phyloP scores from a whole-genome alignment of 2,888 invertebrate genomes.

The Lithophane socia region DNA sequence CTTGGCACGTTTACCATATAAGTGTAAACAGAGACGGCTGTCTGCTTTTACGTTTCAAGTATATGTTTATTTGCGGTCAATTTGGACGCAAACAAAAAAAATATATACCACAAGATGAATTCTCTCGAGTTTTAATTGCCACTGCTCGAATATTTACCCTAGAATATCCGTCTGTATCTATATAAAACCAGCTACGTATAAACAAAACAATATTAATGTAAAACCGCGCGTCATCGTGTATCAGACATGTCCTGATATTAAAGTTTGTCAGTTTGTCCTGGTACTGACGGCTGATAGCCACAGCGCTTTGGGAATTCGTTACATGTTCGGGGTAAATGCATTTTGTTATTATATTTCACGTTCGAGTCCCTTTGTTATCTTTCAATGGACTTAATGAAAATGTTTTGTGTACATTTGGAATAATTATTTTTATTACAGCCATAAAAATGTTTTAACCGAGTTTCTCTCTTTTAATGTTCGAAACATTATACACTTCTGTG shows the following conservation, averaged over 20 bases:
- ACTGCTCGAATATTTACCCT: neutral
- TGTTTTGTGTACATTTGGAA: constrained; percentile 22
- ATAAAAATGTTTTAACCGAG: constrained; percentile 39
- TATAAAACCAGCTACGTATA: neutral
- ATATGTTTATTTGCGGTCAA: neutral
- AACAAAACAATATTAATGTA: constrained; percentile 47
- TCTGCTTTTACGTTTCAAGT: neutral
- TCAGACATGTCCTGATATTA: constrained; percentile 60
- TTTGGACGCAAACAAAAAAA: neutral
- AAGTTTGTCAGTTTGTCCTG: constrained; percentile 61
- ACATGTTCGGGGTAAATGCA: constrained; percentile 58
- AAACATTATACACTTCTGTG: constrained; percentile 15
- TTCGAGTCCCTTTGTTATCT: constrained; percentile 45
- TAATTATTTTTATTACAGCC: constrained; percentile 34
- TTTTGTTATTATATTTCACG: constrained; percentile 57
- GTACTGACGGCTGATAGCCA: constrained; percentile 61
- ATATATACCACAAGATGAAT: neutral
- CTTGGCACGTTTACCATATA: constrained; percentile 13
- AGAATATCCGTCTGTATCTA: constrained; percentile 6
- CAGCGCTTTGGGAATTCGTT: constrained; percentile 61
- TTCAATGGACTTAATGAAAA: constrained; percentile 40
- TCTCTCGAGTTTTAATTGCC: neutral
- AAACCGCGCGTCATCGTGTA: constrained; percentile 58
- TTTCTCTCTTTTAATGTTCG: constrained; percentile 44
- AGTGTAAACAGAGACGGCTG: neutral